These are phyloP conservation scores for Agapornis canus DNA, from an alignment of 2,797 vertebrate genomes.

Conservation along the genomic window DNA sequence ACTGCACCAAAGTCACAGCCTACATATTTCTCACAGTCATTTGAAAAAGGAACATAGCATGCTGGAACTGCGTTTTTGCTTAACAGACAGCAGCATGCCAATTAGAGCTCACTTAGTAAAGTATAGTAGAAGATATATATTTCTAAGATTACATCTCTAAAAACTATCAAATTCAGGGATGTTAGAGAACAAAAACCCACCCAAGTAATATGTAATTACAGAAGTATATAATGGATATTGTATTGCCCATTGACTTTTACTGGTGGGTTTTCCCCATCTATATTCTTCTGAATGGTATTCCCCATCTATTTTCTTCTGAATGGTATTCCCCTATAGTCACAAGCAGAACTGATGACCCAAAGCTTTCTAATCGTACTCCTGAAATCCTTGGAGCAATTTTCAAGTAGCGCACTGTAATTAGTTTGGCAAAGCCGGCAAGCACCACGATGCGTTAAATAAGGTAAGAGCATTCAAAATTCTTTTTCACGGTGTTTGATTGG, in stretches of 20 bases:
- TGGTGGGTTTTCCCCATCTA: neutral
- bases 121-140: neutral
- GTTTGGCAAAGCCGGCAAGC: neutral
- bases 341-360: neutral
- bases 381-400: neutral
- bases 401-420: neutral
- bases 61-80: neutral
- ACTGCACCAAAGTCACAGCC: neutral
- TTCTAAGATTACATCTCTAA: neutral
- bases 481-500: neutral
- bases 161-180: neutral
- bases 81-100: neutral
- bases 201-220: neutral
- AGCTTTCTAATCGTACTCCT: neutral
- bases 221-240: neutral
- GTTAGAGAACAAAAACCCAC: neutral
- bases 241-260: neutral
- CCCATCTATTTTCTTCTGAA: neutral
- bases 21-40: neutral
- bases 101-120: neutral
- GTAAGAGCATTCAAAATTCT: neutral
- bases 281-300: slow-evolving; percentile 4
- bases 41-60: neutral
- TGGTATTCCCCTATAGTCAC: neutral
- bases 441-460: neutral